Evolutionary conservation across 1,140 invertebrate species (phyloP), one percentile per base, ranked within the genome.

Genomic region (Samia ricini): DNA sequence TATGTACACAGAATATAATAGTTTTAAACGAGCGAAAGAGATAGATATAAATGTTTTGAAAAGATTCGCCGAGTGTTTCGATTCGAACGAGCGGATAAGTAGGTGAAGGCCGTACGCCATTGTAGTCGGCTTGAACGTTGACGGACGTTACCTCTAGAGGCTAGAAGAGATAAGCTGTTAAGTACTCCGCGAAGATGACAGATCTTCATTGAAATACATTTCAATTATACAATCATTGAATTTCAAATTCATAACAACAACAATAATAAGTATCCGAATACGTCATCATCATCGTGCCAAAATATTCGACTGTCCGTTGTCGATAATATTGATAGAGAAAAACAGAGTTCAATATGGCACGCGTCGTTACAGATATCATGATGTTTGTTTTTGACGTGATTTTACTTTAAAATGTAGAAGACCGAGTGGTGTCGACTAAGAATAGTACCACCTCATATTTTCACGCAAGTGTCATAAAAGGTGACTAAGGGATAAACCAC

Each of bases 41-140:
- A 78, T 63, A 71, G 71, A 71, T 69, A 72, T 75, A 68, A 63
- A 67, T 78, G 76, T 79, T 82, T 85, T 82, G 74, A 83, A 88
- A 85, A 85, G 81, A 86, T 81, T 77, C 71, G 66, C 77, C 67
- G 75, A 77, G 79, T 76, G 76, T 78, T 74, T 81, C 77, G 82
- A 83, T 85, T 59, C 79, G 76, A 85, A 73, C 77, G 83, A 86
- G 71, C 77, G 82, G 60, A 64, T 85, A 88, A 83, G 79, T 88
- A 82, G 85, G 85, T 78, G 80, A 88, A 88, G 85, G 85, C 85
- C 79, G 72, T 63, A 58, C 76, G 77, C 78, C 79, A 85, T 86
- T 88, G 83, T 85, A 74, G 74, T 78, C 72, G 71, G 64, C 72
- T 69, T 77, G 71, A 75, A 76, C 63, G 66, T 21, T 66, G 51